Conservation (phyloP, 2,113 vertebrate species). For the Tragelaphus imberbis region DNA sequence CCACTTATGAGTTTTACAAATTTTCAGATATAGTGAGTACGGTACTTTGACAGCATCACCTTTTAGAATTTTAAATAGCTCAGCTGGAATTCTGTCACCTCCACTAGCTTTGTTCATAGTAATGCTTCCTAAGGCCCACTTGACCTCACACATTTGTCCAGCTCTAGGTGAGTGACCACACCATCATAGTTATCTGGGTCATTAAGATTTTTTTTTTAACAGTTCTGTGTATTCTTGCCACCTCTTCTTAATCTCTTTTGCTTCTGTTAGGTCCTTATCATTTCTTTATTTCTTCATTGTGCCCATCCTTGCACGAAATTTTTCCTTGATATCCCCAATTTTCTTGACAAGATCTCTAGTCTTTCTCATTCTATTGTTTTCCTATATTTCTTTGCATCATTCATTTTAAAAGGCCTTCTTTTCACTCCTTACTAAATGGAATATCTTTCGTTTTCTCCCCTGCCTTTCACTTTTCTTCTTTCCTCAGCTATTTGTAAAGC, state of each 20-base stretch:
- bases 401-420: background rate
- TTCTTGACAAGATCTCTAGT: background rate
- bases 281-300: background rate
- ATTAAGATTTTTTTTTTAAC: background rate
- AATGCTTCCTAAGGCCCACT: background rate
- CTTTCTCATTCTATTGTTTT: background rate
- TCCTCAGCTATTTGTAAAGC: background rate
- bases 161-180: background rate
- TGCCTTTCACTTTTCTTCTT: background rate
- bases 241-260: background rate
- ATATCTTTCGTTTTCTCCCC: background rate
- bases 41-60: background rate
- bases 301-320: background rate
- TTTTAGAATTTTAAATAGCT: background rate
- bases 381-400: background rate
- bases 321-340: background rate
- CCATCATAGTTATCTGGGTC: background rate
- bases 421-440: background rate
- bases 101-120: background rate
- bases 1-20: background rate
- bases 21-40: background rate
- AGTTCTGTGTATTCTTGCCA: background rate
- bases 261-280: background rate
- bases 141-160: background rate
- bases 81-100: background rate